phyloP scores from a whole-genome alignment of 2,888 invertebrate genomes.

The Hypomecis punctinalis region DNA sequence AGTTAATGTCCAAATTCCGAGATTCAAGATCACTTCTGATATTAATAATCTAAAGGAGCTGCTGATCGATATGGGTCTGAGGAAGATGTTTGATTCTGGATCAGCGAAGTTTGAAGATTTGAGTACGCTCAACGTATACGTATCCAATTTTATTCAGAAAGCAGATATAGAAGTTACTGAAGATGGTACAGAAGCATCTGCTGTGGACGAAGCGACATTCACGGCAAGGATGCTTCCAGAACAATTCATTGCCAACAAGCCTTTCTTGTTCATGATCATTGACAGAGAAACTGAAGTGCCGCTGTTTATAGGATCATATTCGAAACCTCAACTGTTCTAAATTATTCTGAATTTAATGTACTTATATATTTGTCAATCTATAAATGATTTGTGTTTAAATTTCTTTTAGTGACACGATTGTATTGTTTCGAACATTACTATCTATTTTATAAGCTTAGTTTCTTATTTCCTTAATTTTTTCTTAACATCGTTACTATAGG shows the following conservation, averaged over 20 bases:
- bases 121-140: conserved; percentile 50
- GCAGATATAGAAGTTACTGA: conserved; percentile 73
- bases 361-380: not conserved
- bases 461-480: too few species aligned
- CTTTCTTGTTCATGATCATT: conserved; percentile 75
- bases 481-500: too few species aligned
- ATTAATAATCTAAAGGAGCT: conserved; percentile 75
- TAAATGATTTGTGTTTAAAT: not conserved
- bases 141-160: conserved; percentile 73
- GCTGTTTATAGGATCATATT: conserved; percentile 72
- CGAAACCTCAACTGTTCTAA: conserved; percentile 66
- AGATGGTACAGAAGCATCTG: conserved; percentile 65
- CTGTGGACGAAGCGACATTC: conserved; percentile 54
- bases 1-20: conserved; percentile 85
- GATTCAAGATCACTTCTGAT: conserved; percentile 84
- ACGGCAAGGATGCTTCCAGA: conserved; percentile 51
- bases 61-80: conserved; percentile 71
- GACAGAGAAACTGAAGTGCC: conserved; percentile 62
- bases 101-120: conserved; percentile 61
- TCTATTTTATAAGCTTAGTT: not conserved
- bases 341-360: not conserved
- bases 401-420: not conserved
- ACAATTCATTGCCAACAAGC: conserved; percentile 63
- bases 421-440: not conserved
- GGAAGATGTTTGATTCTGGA: conserved; percentile 59